phyloP scores from a whole-genome alignment of 2,888 invertebrate species.

The Meteorus cinctellus region DNA sequence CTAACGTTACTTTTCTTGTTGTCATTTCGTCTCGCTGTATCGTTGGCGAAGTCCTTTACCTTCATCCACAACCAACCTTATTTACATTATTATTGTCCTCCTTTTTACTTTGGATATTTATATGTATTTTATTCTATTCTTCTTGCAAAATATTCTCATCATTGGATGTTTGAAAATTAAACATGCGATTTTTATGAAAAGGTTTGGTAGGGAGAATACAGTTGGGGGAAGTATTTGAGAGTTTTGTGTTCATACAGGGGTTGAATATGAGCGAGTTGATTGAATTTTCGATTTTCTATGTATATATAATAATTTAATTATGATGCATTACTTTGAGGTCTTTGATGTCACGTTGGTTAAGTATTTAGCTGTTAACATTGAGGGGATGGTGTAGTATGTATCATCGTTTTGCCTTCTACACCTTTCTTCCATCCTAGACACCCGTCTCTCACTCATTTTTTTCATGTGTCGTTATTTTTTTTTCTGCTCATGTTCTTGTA shows the following conservation, averaged over 20 bases:
- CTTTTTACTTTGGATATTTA: background rate
- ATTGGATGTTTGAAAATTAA: background rate
- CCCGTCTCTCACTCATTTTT: background rate
- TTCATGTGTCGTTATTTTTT: constrained; percentile 12
- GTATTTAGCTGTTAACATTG: constrained; percentile 52
- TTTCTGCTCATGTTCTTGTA: background rate
- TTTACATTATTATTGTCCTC: background rate
- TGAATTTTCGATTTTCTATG: constrained; percentile 58
- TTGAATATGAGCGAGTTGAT: constrained; percentile 48
- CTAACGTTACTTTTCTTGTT: constrained; percentile 23
- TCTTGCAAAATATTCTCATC: background rate
- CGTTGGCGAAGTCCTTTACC: background rate
- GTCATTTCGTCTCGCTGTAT: constrained; percentile 10
- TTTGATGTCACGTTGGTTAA: constrained; percentile 57
- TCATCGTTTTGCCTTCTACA: constrained; percentile 33
- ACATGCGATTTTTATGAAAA: background rate
- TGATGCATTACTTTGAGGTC: constrained; percentile 53
- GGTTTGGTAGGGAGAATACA: too few relatives aligned
- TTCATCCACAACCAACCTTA: background rate
- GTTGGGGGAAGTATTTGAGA: too few relatives aligned
- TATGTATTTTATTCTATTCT: background rate
- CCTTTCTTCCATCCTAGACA: constrained; percentile 36
- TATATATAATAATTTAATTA: constrained; percentile 57
- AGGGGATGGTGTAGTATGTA: constrained; percentile 23
- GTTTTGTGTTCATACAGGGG: constrained; percentile 13